Evolutionary conservation across 2,888 invertebrate genomes (phyloP), one percentile per base, ranked within the genome.

Genomic region (Ophion ventricosus): DNA sequence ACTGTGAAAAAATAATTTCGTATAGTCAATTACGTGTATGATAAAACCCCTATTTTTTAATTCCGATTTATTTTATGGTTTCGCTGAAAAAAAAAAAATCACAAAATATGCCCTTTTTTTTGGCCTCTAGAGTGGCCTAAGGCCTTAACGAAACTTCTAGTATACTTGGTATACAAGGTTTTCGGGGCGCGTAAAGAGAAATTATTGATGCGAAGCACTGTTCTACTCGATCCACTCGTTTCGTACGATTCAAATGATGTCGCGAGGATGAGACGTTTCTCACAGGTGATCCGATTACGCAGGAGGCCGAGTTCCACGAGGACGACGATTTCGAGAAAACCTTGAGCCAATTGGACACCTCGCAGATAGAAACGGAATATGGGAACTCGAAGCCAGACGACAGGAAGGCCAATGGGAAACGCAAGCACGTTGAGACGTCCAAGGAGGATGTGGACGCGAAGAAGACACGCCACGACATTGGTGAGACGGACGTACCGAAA

Each of bases 321-420:
- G 95, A 88, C n/a, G 90, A 96, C 93, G 95, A 96, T 80, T 97
- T 97, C 93, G 96, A 96, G 89, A 94, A 95, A 88, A 96, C 96
- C 23, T 93, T 97, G 20, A 90, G 95, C 84, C 95, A 96, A 90
- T 92, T 97, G 82, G 97, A 97, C 69, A 88, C 84, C 1, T 87
- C 89, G 0, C 63, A 87, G 29, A 80, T 90, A 93, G 95, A 94
- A 87, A 90, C 93, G 75, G 91, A 94, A 84, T 92, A 93, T 63
- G 81, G 90, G 25, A 86, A 91, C 70, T 87, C 92, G 83, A 89
- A 92, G 83, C 73, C 88, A 23, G 77, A 73, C 20, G 59, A 69
- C 20, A 49, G 56, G 2, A 85, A 49, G 20, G 40, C n/a, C 2
- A 72, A 87, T 77, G 70, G 66, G 8, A 84, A 83, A 49, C 57